Evolutionary conservation across 1,140 invertebrate species (phyloP), one percentile per base, ranked within the genome.

Genomic region (Drosophila albomicans): DNA sequence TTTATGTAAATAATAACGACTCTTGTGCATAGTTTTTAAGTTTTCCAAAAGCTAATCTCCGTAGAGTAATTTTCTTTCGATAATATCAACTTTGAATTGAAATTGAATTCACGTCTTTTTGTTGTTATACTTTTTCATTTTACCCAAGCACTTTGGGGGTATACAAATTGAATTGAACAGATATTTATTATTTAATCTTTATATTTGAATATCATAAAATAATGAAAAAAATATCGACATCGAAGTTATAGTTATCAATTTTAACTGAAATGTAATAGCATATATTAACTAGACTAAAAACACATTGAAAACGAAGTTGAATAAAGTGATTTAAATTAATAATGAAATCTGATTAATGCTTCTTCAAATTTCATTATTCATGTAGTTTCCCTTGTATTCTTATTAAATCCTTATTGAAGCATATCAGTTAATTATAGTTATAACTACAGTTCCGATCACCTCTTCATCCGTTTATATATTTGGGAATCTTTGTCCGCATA

Each of bases 301-400:
- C 48, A 64, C 48, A 52, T 61, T 61, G 25, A 61, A 46, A 45
- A 15, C n/a, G 20, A 59, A 45, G 13, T 45, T 28, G 1, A 61
- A 61, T 61, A 61, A 61, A 61, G 41, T 46, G 16, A 61, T 45
- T 58, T 38, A 46, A 45, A 4, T 46, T 16, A 28, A 54, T 10
- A 32, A 30, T 35, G 13, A 54, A 61, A 38, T 10, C 20, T 25
- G 7, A 38, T 10, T 38, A 8, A 10, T 38, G 35, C 35, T 38
- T 38, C 1, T 2, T 25, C 6, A 10, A 38, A 38, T 10, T 11
- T 10, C 35, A 38, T 8, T 38, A 38, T 11, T 38, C 8, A 3
- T 38, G 35, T 38, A 38, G 7, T 38, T 3, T 38, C 8, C 35
- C 1, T 32, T 8, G 32, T 2, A 32, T 2, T 8, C 5, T 25